Conservation (phyloP, 2,113 vertebrate genomes). For the Mirounga angustirostris region DNA sequence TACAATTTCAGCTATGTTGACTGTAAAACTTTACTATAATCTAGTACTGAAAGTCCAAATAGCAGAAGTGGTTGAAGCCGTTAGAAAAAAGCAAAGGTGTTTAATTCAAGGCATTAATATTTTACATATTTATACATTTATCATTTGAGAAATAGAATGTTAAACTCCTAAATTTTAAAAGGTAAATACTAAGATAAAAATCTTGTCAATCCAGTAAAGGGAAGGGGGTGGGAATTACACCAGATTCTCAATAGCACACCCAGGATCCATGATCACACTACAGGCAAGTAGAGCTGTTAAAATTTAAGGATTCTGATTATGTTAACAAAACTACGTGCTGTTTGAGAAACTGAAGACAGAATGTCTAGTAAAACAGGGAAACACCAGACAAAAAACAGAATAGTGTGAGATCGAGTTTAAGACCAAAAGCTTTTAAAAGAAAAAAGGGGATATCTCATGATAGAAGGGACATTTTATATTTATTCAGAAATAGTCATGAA, state of each 20-base stretch:
- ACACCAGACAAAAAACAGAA: not conserved
- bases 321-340: not conserved
- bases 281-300: not conserved
- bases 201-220: not conserved
- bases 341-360: not conserved
- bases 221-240: not conserved
- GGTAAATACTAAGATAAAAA: slow-evolving; percentile 14
- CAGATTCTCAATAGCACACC: slow-evolving; percentile 12
- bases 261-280: not conserved
- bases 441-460: not conserved
- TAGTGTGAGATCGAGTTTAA: not conserved
- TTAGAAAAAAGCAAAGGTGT: not conserved
- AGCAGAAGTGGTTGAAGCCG: not conserved
- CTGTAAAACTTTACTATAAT: not conserved
- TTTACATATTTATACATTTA: not conserved
- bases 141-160: not conserved
- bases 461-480: not conserved
- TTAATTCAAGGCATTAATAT: not conserved
- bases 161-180: slow-evolving; percentile 7
- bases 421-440: not conserved
- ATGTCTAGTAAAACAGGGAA: not conserved
- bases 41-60: not conserved
- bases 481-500: not conserved
- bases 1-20: not conserved
- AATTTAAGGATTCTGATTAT: not conserved